Percentiles rank a stretch among this genome's conserved stretches.
Evolutionary conservation across 2,113 vertebrate species (phyloP).

Genomic region (Hiodon tergisus): DNA sequence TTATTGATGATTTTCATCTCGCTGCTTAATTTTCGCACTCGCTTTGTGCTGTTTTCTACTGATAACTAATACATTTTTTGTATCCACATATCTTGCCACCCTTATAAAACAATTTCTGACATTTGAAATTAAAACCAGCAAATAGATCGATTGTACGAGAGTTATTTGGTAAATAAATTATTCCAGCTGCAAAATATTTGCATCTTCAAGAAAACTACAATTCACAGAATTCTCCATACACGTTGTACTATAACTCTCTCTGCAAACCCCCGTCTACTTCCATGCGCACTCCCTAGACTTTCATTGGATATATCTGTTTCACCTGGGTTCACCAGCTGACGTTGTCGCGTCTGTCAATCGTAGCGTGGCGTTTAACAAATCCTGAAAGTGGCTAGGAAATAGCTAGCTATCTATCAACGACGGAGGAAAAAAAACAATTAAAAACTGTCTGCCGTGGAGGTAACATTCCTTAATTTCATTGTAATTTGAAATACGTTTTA

Average conservation of each 20-base stretch:
- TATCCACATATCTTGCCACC: not conserved
- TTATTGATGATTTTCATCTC: not conserved
- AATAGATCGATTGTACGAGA: no score
- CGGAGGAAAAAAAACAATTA: not conserved
- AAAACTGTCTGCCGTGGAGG: not conserved
- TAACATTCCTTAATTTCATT: not conserved
- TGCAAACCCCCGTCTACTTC: no score
- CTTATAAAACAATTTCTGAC: not conserved
- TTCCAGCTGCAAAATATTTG: not conserved
- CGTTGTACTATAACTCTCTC: no score
- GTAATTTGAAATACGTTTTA: not conserved
- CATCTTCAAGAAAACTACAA: conserved; percentile 13
- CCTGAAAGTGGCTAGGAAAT: not conserved
- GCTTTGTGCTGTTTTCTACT: no score
- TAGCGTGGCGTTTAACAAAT: conserved; percentile 14
- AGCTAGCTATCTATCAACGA: not conserved
- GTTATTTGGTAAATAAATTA: no score
- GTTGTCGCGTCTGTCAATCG: conserved; percentile 7
- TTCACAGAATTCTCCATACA: conserved; percentile 11
- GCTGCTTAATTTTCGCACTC: not conserved
- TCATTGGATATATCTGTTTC: conserved; percentile 10
- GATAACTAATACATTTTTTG: no score
- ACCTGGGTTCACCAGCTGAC: not conserved
- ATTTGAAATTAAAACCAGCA: not conserved
- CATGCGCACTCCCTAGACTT: not conserved